Conservation (phyloP, 2,888 invertebrate species). For the Callyntrura sp. region DNA sequence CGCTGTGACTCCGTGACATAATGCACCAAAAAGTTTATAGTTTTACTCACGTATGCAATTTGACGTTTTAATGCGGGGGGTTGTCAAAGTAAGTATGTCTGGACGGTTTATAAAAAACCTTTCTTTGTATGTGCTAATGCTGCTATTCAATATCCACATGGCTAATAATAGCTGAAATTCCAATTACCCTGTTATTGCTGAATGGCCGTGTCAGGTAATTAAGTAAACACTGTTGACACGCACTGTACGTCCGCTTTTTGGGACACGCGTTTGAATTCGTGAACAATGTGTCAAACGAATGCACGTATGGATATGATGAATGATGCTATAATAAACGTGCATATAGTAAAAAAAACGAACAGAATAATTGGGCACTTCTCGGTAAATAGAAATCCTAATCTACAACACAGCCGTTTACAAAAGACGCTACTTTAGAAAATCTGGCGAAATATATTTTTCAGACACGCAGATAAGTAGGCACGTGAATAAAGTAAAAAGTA, state of each 20-base stretch:
- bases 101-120: too few relatives aligned
- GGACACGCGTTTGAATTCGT: background rate
- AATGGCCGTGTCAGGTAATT: background rate
- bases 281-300: background rate
- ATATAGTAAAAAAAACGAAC: background rate
- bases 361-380: background rate
- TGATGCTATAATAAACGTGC: background rate
- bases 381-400: background rate
- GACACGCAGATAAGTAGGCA: too few relatives aligned
- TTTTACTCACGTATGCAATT: too few relatives aligned
- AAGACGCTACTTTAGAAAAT: background rate
- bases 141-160: background rate
- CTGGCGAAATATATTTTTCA: too few relatives aligned
- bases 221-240: conserved; percentile 68
- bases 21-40: too few relatives aligned
- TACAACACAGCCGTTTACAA: background rate
- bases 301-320: background rate
- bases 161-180: conserved; percentile 1
- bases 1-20: too few relatives aligned
- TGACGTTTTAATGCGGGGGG: too few relatives aligned
- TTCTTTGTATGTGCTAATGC: background rate
- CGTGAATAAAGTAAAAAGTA: too few relatives aligned
- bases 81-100: too few relatives aligned
- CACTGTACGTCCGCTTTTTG: conserved; percentile 62
- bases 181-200: conserved; percentile 5